Conservation (phyloP, 2,888 invertebrate genomes). For the Acanthoscelides obtectus region DNA sequence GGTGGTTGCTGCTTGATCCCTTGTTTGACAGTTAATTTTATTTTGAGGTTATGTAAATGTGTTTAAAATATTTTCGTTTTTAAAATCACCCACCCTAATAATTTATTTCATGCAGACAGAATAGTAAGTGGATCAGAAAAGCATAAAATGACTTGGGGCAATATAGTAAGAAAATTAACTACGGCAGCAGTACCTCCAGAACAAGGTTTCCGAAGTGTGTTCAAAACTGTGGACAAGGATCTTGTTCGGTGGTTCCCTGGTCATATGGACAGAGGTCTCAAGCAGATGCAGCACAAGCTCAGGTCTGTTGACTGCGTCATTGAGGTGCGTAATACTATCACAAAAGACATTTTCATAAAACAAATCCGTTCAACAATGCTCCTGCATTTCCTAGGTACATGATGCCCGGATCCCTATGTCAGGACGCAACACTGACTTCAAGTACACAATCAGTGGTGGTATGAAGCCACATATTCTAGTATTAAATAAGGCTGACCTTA, state of each 20-base stretch:
- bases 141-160: background rate
- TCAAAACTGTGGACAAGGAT: conserved; percentile 59
- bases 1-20: too few species aligned
- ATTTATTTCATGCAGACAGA: too few species aligned
- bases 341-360: too few species aligned
- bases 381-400: conserved; percentile 49
- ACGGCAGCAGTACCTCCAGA: background rate
- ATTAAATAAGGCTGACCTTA: conserved; percentile 83
- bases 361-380: background rate
- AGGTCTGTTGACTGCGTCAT: conserved; percentile 83
- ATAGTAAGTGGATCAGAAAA: too few species aligned
- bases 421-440: conserved; percentile 80
- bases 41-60: too few species aligned
- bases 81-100: too few species aligned
- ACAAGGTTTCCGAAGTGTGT: conserved; percentile 56
- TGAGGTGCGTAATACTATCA: conserved; percentile 58
- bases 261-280: conserved; percentile 84
- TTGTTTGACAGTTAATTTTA: too few species aligned
- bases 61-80: too few species aligned
- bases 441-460: conserved; percentile 66
- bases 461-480: conserved; percentile 86
- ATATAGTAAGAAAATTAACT: background rate
- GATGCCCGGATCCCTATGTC: conserved; percentile 90
- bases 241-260: conserved; percentile 86
- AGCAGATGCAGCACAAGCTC: conserved; percentile 82